Conservation (phyloP, 23 tunicate species). For the Oikopleura albicans region DNA sequence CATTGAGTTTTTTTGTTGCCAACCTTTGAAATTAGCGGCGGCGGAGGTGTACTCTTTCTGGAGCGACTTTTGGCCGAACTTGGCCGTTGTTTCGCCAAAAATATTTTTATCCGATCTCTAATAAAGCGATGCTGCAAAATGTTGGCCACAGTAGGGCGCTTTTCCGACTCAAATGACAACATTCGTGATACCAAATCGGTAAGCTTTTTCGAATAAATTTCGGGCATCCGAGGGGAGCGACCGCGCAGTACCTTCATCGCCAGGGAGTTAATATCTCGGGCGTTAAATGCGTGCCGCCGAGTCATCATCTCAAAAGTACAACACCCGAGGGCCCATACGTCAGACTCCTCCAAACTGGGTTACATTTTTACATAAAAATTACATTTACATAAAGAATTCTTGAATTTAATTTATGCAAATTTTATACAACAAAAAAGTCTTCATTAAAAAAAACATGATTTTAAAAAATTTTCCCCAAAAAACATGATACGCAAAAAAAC, state of each 20-base stretch:
- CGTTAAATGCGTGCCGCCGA: slow-evolving; percentile 82
- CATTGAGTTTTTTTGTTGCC: no score
- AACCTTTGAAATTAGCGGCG: no score
- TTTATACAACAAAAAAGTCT: no score
- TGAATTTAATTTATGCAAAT: no score
- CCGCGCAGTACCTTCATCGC: slow-evolving; percentile 71
- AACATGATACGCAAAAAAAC: no score
- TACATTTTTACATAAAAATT: no score
- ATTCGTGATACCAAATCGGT: neutral
- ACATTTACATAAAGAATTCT: no score
- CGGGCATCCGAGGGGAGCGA: slow-evolving; percentile 15
- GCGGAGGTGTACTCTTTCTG: no score
- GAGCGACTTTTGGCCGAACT: neutral
- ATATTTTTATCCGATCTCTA: neutral
- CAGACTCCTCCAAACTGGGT: no score
- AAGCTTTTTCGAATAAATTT: neutral
- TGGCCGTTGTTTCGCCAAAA: neutral
- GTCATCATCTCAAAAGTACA: slow-evolving; percentile 95
- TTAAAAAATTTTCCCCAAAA: no score
- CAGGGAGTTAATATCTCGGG: slow-evolving; percentile 87
- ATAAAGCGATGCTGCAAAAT: neutral
- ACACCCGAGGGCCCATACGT: no score
- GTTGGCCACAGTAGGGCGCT: neutral
- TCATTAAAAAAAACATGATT: no score
- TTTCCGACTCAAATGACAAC: slow-evolving; percentile 8